A percentile compares a stretch with the other conserved stretches of the same genome.
Evolutionary conservation across 2,797 vertebrate species (phyloP).

Genomic region (Arctocebus calabarensis): DNA sequence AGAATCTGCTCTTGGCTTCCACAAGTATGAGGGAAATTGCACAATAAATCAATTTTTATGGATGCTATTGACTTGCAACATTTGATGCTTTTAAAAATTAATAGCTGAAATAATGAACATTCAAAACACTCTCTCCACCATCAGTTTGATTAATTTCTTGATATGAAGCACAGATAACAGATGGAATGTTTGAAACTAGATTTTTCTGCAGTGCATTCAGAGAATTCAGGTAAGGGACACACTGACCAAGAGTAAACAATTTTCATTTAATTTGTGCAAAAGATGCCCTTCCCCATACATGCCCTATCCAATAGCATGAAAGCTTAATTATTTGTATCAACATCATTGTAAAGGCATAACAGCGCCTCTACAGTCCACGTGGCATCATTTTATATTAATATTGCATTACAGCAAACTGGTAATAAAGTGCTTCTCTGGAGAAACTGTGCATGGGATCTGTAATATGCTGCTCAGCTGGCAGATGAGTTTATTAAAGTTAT

Average conservation of each 20-base stretch:
- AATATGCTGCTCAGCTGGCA: conserved; percentile 58
- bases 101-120: conserved; percentile 90
- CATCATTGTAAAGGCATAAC: conserved; percentile 80
- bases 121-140: conserved; percentile 83
- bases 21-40: conserved; percentile 85
- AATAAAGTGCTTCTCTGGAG: conserved; percentile 79
- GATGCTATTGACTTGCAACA: conserved; percentile 88
- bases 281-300: conserved; percentile 60
- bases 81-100: conserved; percentile 90
- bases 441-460: conserved; percentile 80
- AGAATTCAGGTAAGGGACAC: conserved; percentile 64
- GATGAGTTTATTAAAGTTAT: conserved; percentile 81
- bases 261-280: conserved; percentile 78
- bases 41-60: conserved; percentile 89
- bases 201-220: conserved; percentile 74
- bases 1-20: conserved; percentile 80
- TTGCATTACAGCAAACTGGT: conserved; percentile 80
- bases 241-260: conserved; percentile 49
- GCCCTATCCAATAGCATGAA: conserved; percentile 76
- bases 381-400: conserved; percentile 82
- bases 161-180: conserved; percentile 86
- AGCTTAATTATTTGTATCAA: conserved; percentile 85
- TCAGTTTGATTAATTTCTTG: conserved; percentile 88
- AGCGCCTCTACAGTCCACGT: conserved; percentile 66
- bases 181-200: conserved; percentile 83